Evolutionary conservation across 1,140 invertebrate species (phyloP), one percentile per base, ranked within the genome.

Genomic region (Lepidurus couesii): DNA sequence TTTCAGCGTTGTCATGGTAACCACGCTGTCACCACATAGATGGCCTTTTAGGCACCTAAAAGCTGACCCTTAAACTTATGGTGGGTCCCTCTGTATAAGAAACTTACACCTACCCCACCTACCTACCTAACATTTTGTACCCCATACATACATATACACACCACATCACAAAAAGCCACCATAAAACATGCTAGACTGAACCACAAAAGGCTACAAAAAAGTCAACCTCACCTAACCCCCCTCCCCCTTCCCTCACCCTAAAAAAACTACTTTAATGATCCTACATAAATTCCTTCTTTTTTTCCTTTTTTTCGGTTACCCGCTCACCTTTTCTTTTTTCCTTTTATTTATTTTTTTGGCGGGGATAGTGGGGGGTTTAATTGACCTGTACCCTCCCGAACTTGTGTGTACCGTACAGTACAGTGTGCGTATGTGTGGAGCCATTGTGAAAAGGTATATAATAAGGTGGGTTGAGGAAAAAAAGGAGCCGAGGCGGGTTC

Each of bases 201-300:
- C 53, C 53, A 65, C 21, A 65, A 65, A 65, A 65, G 16, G 21
- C 53, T n/a, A 21, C 4, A 9, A 65, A 65, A 65, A 65, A 65
- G 53, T 65, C 53, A 65, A 65, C 53, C 53, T 34, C 34, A 34
- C 45, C 8, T 65, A 65, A 65, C 53, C 53, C 21, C 21, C 53
- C n/a, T 21, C 16, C 13, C 16, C 53, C 1, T 65, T 7, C 21
- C 53, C 21, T 13, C n/a, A 65, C 53, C 34, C 34, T 34, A 34
- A 34, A 65, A 65, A 13, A 65, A 65, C 53, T 65, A 16, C 53
- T 65, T 34, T 65, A 65, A 65, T 16, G 53, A 65, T 65, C 53
- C 16, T 65, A 21, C 53, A 65, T 65, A 65, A 65, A 65, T 65
- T 65, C 21, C 6, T 21, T 21, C 7, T 21, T 7, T 65, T n/a